Evolutionary conservation across 2,113 vertebrate species (phyloP).

Genomic region (Pungitius pungitius): DNA sequence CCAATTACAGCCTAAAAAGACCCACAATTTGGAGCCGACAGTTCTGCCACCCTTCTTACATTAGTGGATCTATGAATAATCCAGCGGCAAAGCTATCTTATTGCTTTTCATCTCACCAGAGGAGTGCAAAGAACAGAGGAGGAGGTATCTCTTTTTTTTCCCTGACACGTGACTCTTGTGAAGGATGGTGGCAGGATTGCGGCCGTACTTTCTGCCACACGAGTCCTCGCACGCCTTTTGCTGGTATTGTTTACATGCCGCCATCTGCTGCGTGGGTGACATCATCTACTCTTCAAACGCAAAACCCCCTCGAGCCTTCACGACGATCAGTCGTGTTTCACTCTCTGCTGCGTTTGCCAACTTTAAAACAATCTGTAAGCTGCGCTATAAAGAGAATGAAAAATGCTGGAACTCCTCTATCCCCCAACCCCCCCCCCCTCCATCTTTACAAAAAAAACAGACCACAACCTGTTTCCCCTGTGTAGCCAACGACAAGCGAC

Average conservation of each 20-base stretch:
- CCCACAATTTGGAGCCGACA: neutral
- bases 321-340: neutral
- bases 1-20: slow-evolving; percentile 6
- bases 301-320: neutral
- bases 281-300: neutral
- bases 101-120: slow-evolving; percentile 26
- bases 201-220: neutral
- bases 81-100: slow-evolving; percentile 14
- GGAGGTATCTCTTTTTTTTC: neutral
- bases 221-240: neutral
- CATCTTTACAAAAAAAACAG: neutral
- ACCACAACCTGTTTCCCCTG: neutral
- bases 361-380: neutral
- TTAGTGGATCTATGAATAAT: slow-evolving; percentile 42
- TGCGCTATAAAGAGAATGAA: neutral
- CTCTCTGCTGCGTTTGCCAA: neutral
- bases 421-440: neutral
- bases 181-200: neutral
- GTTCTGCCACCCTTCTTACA: slow-evolving; percentile 11
- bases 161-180: slow-evolving; percentile 2
- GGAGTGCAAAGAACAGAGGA: neutral
- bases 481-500: neutral
- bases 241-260: neutral
- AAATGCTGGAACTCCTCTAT: neutral
- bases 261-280: neutral